Conservation (phyloP, 1,140 invertebrate species). For the Drosophila triauraria region DNA sequence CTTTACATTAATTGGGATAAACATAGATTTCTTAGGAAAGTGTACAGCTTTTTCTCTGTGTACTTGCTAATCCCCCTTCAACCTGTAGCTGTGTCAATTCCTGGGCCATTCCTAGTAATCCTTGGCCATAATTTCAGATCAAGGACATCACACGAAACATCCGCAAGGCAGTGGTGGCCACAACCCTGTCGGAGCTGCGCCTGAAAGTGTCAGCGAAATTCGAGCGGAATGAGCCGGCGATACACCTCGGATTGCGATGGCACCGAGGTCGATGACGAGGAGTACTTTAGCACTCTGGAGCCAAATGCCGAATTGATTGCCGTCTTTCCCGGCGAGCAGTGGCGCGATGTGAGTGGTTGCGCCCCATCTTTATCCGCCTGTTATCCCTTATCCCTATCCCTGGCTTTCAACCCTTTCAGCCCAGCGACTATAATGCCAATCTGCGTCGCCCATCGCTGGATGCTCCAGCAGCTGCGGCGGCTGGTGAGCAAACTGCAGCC, state of each 20-base stretch:
- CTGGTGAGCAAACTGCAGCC: constrained; percentile 90
- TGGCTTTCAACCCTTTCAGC: constrained; percentile 25
- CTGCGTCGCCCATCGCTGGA: constrained; percentile 86
- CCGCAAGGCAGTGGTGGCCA: constrained; percentile 92
- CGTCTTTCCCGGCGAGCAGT: constrained; percentile 90
- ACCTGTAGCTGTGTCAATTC: constrained; percentile 1
- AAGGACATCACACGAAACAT: constrained; percentile 90
- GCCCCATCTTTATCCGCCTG: background rate
- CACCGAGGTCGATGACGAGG: constrained; percentile 95
- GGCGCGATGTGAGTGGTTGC: constrained; percentile 86
- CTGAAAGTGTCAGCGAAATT: constrained; percentile 89
- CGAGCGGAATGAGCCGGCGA: constrained; percentile 88
- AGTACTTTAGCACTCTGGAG: constrained; percentile 94
- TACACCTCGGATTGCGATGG: constrained; percentile 93
- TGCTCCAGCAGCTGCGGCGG: constrained; percentile 86
- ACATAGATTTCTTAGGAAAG: background rate
- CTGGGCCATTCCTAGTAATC: constrained; percentile 15
- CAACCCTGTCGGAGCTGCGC: constrained; percentile 90
- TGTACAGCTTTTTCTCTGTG: background rate
- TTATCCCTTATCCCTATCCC: background rate
- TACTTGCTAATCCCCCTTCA: background rate
- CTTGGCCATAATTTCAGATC: constrained; percentile 54
- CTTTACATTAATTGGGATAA: background rate
- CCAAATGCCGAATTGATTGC: constrained; percentile 93
- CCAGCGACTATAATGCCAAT: constrained; percentile 75